These are phyloP conservation scores for Plestiodon gilberti DNA, from an alignment of 2,113 vertebrate genomes.

Conservation along the genomic window DNA sequence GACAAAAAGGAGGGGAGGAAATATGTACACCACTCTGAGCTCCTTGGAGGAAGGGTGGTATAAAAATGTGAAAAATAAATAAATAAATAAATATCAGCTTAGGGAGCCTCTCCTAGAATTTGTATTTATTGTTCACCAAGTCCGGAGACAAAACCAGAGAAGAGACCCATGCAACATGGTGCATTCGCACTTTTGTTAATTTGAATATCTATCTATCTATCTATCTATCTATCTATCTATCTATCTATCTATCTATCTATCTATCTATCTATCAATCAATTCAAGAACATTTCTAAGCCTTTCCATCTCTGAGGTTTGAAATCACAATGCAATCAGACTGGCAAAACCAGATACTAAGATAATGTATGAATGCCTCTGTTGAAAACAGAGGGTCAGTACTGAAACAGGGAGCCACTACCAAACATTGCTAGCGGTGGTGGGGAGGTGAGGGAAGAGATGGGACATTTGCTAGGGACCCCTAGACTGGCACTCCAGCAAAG, in stretches of 20 bases:
- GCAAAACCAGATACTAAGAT: background rate
- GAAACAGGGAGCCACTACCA: no score
- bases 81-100: conserved; percentile 81
- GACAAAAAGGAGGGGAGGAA: no score
- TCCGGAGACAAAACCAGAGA: conserved; percentile 68
- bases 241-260: no score
- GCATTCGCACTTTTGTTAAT: conserved; percentile 74
- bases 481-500: no score
- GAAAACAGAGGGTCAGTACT: background rate
- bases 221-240: no score
- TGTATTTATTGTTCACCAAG: conserved; percentile 80
- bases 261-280: no score
- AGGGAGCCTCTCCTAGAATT: conserved; percentile 78
- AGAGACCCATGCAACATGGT: conserved; percentile 71
- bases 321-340: background rate
- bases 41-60: no score
- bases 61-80: no score
- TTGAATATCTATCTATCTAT: conserved; percentile 62
- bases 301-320: background rate
- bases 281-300: background rate
- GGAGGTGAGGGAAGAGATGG: no score
- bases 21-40: no score
- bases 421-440: no score
- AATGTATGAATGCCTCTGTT: background rate
- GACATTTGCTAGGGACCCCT: no score